Evolutionary conservation across 2,888 invertebrate genomes (phyloP).

Genomic region (Tetragnatha montana): DNA sequence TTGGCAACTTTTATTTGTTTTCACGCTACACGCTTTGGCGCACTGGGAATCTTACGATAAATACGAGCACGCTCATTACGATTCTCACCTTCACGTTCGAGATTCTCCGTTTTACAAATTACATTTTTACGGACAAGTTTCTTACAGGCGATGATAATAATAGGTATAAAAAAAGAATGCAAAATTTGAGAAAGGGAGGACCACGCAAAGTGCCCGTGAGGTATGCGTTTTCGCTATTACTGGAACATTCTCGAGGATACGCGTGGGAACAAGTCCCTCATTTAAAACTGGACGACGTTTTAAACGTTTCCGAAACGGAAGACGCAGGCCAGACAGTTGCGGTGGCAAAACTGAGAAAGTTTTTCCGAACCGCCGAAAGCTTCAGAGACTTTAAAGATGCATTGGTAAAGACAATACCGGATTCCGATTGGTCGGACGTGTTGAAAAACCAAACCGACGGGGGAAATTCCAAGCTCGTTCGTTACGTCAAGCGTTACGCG

Average conservation of each 20-base stretch:
- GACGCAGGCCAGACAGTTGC: not conserved
- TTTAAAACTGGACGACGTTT: not conserved
- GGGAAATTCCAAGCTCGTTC: not conserved
- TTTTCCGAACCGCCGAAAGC: not conserved
- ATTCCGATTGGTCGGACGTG: not conserved
- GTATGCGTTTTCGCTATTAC: not conserved
- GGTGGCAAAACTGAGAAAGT: not conserved
- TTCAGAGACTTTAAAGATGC: not conserved
- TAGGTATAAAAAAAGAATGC: not conserved
- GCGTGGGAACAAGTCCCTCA: not conserved
- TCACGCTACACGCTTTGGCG: conserved; percentile 3
- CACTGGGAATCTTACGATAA: conserved; percentile 22
- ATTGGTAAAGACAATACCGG: not conserved
- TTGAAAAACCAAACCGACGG: not conserved
- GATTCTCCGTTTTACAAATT: not conserved
- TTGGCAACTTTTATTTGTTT: conserved; percentile 9
- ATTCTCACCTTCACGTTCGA: conserved; percentile 3
- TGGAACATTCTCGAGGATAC: not conserved
- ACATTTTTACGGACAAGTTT: conserved; percentile 17
- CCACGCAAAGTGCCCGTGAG: conserved; percentile 1
- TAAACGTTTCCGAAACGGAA: not conserved
- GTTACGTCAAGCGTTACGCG: not conserved
- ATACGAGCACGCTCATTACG: conserved; percentile 34
- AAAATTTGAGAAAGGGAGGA: not conserved
- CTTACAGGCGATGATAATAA: not conserved